Base-by-base conservation (phyloP, 2,797 vertebrate species). In the Darevskia nairensis region DNA sequence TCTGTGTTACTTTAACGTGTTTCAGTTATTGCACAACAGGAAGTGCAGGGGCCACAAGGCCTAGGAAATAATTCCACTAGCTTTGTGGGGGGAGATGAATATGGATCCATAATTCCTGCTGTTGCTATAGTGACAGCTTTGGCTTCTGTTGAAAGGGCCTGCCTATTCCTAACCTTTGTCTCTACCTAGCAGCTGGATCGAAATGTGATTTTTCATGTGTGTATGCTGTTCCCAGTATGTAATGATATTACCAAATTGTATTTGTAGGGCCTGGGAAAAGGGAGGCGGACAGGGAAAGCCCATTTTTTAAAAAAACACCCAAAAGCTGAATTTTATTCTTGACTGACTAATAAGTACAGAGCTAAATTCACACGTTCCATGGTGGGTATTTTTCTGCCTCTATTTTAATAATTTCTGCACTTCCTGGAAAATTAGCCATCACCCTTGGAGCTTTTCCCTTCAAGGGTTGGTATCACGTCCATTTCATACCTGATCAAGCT, bases 111-210 rank as follows among this genome's bases (percentile, higher is more conserved):
- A 75, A 83, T 0, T 88, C 46, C n/a, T 92, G 55, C 81, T 0
- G 75, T 95, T 94, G 84, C 93, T 78, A 91, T 85, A 89, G 89
- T 84, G 90, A 94, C 90, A 27, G 7, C 59, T 90, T 68, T n/a
- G 90, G 50, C 78, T 93, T 44, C 72, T 92, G 59, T 89, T 89
- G 64, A 88, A 92, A 86, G 90, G 87, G 90, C 83, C 82, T 80
- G 76, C 66, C 3, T 92, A 84, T 88, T 89, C 85, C 90, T 95
- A 92, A 94, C 93, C 94, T 94, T 92, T 93, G 91, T 94, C 89
- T 91, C 93, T 93, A 90, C 55, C 50, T 25, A 0, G 44, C 82
- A 55, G 78, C 46, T 86, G 88, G 89, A 92, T 94, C 15, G 1
- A 94, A 68, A 88, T 74, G 82, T 86, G 84, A 89, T 91, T 93